Conservation (phyloP, 2,113 vertebrate species). For the Coturnix japonica region DNA sequence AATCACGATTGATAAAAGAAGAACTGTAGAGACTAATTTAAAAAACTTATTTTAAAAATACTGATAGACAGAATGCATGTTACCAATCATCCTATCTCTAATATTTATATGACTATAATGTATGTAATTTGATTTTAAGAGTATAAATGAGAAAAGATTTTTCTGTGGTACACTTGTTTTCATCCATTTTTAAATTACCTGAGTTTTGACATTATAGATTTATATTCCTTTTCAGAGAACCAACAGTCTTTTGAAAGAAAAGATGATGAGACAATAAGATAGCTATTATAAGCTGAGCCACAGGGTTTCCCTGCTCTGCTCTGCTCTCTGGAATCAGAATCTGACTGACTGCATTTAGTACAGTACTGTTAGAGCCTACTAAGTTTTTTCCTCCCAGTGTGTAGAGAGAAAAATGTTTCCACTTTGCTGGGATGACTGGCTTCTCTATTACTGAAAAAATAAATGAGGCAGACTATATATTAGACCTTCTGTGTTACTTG, state of each 20-base stretch:
- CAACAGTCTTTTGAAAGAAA: background rate
- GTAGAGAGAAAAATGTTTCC: conserved; percentile 32
- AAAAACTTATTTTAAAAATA: background rate
- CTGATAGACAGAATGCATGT: background rate
- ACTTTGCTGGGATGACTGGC: conserved; percentile 29
- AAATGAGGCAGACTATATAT: conserved; percentile 43
- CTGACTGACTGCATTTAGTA: background rate
- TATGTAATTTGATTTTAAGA: background rate
- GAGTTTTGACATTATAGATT: background rate
- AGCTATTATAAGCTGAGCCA: background rate
- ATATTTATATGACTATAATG: background rate
- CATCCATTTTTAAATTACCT: background rate
- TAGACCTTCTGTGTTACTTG: conserved; percentile 41
- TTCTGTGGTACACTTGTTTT: background rate
- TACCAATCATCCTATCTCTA: background rate
- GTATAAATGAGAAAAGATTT: background rate
- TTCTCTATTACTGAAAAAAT: conserved; percentile 55
- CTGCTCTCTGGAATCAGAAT: background rate
- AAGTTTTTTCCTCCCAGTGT: background rate
- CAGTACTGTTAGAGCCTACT: background rate
- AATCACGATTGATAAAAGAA: background rate
- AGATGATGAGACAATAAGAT: background rate
- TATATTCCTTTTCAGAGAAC: background rate
- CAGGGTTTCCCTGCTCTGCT: background rate
- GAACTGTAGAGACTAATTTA: background rate